phyloP scores from a whole-genome alignment of 64 coral and sea anemone genomes.

The Anthopleura sola region DNA sequence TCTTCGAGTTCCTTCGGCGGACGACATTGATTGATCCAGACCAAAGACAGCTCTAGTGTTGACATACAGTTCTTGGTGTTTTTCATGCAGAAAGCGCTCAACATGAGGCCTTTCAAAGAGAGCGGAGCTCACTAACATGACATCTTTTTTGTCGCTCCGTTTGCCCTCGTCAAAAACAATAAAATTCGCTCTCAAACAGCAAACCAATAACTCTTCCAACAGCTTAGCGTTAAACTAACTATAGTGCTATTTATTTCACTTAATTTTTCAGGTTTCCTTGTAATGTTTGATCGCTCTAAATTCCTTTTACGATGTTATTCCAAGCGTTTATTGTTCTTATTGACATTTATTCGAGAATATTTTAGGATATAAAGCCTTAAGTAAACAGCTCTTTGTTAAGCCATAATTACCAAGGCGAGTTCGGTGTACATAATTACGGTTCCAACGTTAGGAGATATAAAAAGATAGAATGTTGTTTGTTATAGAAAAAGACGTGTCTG shows the following conservation, averaged over 20 bases:
- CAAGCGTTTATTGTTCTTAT: conserved; percentile 16
- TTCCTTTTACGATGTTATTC: conserved; percentile 10
- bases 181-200: background rate
- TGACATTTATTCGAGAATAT: conserved; percentile 23
- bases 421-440: background rate
- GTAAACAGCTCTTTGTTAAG: conserved; percentile 9
- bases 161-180: background rate
- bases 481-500: background rate
- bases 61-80: background rate
- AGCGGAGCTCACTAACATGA: background rate
- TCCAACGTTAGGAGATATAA: background rate
- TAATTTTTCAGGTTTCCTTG: background rate
- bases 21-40: background rate
- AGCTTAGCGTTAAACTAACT: background rate
- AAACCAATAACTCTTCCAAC: background rate
- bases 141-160: background rate
- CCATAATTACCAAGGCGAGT: conserved; percentile 6
- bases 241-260: background rate
- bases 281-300: conserved; percentile 11
- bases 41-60: background rate
- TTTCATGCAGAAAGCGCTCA: background rate
- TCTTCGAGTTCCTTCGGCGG: background rate
- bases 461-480: background rate
- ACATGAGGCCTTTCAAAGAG: conserved; percentile 13
- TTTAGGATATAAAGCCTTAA: conserved; percentile 9